phyloP scores from a whole-genome alignment of 2,113 vertebrate genomes.

The Cyprinus carpio region DNA sequence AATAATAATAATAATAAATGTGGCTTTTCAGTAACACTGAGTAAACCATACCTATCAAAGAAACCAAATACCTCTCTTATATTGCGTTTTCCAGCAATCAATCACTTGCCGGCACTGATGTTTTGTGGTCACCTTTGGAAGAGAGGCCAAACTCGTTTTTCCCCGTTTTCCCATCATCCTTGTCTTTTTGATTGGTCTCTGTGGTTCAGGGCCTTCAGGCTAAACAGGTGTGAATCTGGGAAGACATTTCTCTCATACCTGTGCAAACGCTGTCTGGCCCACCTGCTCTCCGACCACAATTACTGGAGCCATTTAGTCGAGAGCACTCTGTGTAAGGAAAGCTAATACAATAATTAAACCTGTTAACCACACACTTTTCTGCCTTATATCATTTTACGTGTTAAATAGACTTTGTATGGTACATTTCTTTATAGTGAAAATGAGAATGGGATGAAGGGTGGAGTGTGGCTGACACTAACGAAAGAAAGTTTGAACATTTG shows the following conservation, averaged over 20 bases:
- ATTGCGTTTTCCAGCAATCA: conserved; percentile 36
- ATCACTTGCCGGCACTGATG: conserved; percentile 50
- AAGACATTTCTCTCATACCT: conserved; percentile 70
- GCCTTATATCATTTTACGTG: conserved; percentile 51
- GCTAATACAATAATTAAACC: conserved; percentile 64
- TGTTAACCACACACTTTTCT: conserved; percentile 45
- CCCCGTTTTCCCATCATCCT: conserved; percentile 46
- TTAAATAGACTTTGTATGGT: conserved; percentile 50
- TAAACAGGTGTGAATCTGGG: conserved; percentile 69
- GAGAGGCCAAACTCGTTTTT: conserved; percentile 51
- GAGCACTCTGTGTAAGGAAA: conserved; percentile 61
- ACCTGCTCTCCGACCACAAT: conserved; percentile 40
- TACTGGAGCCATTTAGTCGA: conserved; percentile 57
- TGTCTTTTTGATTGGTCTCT: conserved; percentile 52
- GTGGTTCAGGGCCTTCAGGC: conserved; percentile 61
- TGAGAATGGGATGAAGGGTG: conserved; percentile 11
- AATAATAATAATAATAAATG: no score
- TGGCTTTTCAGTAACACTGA: background rate
- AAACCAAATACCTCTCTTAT: conserved; percentile 28
- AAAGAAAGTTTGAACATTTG: conserved; percentile 15
- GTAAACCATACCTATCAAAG: background rate
- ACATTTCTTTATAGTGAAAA: conserved; percentile 47
- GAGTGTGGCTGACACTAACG: conserved; percentile 17
- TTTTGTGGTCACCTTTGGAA: conserved; percentile 53
- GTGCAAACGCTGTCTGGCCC: conserved; percentile 57